A percentile compares a stretch with the other conserved stretches of the same genome.
These are phyloP conservation scores for Notodonta ziczac DNA, from an alignment of 2,888 invertebrate species.

Conservation along the genomic window DNA sequence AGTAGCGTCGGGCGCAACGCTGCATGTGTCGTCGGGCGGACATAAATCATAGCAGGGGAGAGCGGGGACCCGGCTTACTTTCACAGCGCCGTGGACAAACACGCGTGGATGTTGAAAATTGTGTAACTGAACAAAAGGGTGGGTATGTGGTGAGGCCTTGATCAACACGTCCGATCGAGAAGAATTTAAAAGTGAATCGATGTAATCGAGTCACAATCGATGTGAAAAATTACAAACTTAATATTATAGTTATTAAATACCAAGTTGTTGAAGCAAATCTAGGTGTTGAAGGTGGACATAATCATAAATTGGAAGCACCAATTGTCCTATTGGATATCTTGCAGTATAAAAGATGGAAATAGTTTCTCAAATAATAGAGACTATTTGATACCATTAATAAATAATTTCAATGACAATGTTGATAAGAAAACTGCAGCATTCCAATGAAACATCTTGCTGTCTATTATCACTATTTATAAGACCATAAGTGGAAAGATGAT, in stretches of 20 bases:
- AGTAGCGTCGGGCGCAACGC: conserved; percentile 72
- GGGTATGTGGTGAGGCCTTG: not conserved
- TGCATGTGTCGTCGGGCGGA: conserved; percentile 79
- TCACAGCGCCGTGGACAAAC: conserved; percentile 60
- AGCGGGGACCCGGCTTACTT: conserved; percentile 71
- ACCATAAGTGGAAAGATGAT: not conserved
- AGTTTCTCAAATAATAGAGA: no score
- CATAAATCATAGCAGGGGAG: conserved; percentile 75
- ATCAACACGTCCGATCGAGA: conserved; percentile 1
- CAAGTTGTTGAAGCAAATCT: not conserved
- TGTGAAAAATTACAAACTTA: not conserved
- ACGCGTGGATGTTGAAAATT: conserved; percentile 48
- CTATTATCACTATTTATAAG: no score
- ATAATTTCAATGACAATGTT: no score
- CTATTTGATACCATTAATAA: no score
- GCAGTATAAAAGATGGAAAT: no score
- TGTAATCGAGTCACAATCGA: not conserved
- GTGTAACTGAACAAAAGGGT: conserved; percentile 8
- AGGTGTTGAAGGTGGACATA: no score
- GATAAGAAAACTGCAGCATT: no score
- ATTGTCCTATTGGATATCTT: no score
- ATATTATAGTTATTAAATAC: no score
- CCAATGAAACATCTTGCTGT: no score
- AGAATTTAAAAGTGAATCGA: not conserved
- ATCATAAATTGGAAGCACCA: no score